Evolutionary conservation across 2,888 invertebrate species (phyloP), one percentile per base, ranked within the genome.

Genomic region (Clistopyga incitator): DNA sequence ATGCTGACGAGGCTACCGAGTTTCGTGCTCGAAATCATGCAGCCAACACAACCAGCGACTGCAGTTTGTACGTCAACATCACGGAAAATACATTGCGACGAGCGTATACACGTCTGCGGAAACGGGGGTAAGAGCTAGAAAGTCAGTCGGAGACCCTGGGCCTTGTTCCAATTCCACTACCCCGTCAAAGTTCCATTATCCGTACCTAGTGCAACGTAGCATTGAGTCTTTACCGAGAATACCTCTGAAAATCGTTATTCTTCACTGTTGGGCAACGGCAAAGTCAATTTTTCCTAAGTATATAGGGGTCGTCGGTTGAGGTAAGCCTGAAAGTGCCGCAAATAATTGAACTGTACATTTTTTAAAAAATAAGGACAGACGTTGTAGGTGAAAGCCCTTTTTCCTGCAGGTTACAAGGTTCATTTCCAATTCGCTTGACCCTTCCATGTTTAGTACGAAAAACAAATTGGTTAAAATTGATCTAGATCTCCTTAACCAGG

Each of bases 131-230:
- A 61, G 56, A 34, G 64, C 38, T 45, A 61, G 78, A 77, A 81
- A 78, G 75, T 71, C 59, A 68, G 61, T 61, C 59, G 59, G 38
- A 77, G 76, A 29, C 61, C 50, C 3, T 42, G 47, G 70, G 74
- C 77, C 23, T 59, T 81, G 86, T 81, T 84, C 86, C 75, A 86
- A 81, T 85, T 87, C 86, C 84, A 84, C 83, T 85, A 81, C 65
- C 72, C 75, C 84, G 85, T 86, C 88, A 81, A 84, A 84, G 81
- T 85, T 84, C 85, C 84, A 84, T 86, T 77, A 56, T n/a, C 11
- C 18, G 38, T 47, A 25, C 29, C 25, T 68, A 45, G 47, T 25
- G 25, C n/a, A 34, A 71, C 23, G 25, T 34, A n/a, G 50, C 18
- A 18, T n/a, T 61, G 59, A 6, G 23, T 2, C 29, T 67, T 34